These are phyloP conservation scores for Glyphotaelius pellucidus DNA, from an alignment of 2,888 invertebrate species.

Conservation along the genomic window DNA sequence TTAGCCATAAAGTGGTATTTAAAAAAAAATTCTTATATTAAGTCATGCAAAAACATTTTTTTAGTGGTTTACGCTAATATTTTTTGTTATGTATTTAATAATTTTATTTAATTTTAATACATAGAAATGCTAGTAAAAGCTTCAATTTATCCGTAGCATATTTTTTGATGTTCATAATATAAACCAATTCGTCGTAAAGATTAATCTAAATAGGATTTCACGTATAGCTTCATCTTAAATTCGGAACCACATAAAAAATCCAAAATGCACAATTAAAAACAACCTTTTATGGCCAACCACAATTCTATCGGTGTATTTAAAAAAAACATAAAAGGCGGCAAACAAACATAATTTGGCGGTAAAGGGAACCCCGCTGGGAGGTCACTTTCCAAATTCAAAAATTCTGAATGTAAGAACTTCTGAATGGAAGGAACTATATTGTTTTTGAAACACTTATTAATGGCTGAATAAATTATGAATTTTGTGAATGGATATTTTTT, in stretches of 20 bases:
- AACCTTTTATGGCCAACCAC: neutral
- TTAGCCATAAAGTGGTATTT: too few relatives aligned
- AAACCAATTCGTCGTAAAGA: too few relatives aligned
- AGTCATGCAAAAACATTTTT: too few relatives aligned
- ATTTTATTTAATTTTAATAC: too few relatives aligned
- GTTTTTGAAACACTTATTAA: neutral
- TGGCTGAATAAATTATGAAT: neutral
- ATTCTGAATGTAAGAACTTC: neutral
- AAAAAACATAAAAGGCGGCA: constrained; percentile 39
- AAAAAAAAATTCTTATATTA: too few relatives aligned
- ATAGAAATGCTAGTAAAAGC: too few relatives aligned
- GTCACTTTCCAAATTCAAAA: neutral
- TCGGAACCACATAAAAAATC: neutral
- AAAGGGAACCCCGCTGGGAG: constrained; percentile 12
- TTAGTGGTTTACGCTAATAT: too few relatives aligned
- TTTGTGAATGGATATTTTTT: neutral
- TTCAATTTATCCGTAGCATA: too few relatives aligned
- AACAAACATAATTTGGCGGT: constrained; percentile 31
- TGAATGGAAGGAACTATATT: neutral
- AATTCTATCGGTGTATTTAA: neutral
- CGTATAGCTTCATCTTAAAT: too few relatives aligned
- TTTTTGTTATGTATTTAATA: too few relatives aligned
- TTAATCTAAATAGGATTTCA: too few relatives aligned
- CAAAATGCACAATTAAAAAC: neutral
- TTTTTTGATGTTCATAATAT: too few relatives aligned